These are phyloP conservation scores for Cataglyphis altisquamis DNA, from an alignment of 2,888 invertebrate species.

Conservation along the genomic window DNA sequence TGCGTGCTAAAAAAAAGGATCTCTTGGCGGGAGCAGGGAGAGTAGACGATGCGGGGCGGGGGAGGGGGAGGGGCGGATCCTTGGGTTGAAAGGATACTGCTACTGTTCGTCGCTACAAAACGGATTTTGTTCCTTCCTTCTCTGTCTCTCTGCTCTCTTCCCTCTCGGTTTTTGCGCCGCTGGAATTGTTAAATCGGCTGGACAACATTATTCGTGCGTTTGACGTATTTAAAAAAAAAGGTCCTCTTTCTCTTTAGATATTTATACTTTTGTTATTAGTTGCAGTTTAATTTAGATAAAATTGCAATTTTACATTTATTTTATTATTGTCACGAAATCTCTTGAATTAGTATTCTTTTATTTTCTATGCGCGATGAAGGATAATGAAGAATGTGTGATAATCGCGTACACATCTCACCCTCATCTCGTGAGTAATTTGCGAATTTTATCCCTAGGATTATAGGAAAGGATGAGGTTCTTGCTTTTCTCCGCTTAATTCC, in stretches of 20 bases:
- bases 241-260: not conserved
- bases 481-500: conserved; percentile 35
- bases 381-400: conserved; percentile 26
- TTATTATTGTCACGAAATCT: not conserved
- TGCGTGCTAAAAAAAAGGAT: conserved; percentile 64
- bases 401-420: conserved; percentile 4
- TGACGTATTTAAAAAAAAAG: not conserved
- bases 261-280: not conserved
- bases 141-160: conserved; percentile 48
- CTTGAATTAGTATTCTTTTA: conserved; percentile 9
- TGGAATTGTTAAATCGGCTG: conserved; percentile 33
- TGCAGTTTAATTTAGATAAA: conserved; percentile 1
- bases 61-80: conserved; percentile 65
- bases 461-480: conserved; percentile 39
- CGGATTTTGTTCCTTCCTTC: conserved; percentile 67
- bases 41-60: conserved; percentile 66
- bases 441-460: conserved; percentile 50
- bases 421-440: conserved; percentile 33
- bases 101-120: conserved; percentile 79
- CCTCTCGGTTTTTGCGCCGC: conserved; percentile 38
- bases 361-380: not conserved
- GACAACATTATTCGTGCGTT: conserved; percentile 29
- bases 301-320: conserved; percentile 42
- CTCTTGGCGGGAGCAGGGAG: conserved; percentile 38
- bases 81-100: conserved; percentile 79